Conservation (phyloP, 2,888 invertebrate species). For the Rotaria macrura region DNA sequence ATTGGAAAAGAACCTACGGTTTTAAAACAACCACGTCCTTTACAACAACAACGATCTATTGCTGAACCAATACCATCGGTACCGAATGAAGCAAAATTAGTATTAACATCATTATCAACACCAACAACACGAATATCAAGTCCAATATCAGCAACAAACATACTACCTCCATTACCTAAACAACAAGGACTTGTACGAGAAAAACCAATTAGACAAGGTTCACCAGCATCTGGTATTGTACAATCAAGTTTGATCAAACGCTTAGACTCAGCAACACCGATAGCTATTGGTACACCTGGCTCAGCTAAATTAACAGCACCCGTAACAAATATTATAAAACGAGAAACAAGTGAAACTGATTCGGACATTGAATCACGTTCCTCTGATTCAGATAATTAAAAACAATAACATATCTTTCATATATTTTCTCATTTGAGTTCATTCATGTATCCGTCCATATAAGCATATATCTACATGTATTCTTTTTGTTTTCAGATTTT, state of each 20-base stretch:
- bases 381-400: background rate
- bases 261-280: background rate
- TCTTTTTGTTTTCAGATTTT: background rate
- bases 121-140: background rate
- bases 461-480: background rate
- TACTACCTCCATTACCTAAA: background rate
- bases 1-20: background rate
- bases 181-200: background rate
- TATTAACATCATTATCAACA: background rate
- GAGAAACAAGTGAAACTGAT: background rate
- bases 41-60: background rate
- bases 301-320: background rate
- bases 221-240: background rate
- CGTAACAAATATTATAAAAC: background rate
- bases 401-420: background rate
- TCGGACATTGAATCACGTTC: background rate
- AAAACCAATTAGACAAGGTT: background rate
- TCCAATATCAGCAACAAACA: background rate
- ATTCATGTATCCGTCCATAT: background rate
- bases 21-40: background rate
- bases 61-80: background rate
- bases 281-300: background rate
- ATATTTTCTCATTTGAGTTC: background rate
- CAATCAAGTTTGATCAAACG: background rate
- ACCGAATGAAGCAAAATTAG: background rate